Percentiles rank a stretch among this genome's conserved stretches.
Conservation (phyloP, 2,113 vertebrate species). For the Rhodinocichla rosea region DNA sequence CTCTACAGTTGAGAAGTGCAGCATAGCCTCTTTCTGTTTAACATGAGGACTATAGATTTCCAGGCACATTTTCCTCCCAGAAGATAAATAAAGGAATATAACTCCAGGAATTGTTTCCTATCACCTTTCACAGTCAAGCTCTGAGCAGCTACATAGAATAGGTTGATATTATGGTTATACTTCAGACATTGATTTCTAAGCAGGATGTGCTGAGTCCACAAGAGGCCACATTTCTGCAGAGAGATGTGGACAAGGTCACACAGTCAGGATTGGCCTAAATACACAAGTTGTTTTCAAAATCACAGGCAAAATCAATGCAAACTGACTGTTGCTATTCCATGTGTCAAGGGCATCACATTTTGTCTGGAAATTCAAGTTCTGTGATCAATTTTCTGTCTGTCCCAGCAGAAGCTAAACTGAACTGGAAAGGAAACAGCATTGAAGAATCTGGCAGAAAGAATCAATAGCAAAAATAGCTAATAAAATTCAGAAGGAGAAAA, state of each 20-base stretch:
- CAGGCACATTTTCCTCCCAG: not conserved
- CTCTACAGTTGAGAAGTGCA: not conserved
- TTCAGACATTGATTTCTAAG: not conserved
- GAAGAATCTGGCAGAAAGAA: not conserved
- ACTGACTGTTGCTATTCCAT: not conserved
- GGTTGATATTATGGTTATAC: not conserved
- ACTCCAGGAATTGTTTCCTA: not conserved
- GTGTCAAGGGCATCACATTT: not conserved
- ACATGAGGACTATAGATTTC: not conserved
- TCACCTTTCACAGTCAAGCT: not conserved
- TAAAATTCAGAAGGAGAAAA: not conserved
- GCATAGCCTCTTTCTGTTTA: not conserved
- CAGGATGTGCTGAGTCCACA: not conserved
- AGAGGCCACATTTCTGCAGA: not conserved
- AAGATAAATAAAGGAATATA: constrained; percentile 15
- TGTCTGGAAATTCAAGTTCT: not conserved
- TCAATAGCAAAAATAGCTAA: not conserved
- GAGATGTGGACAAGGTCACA: not conserved
- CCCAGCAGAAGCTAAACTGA: not conserved
- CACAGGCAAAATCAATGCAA: not conserved
- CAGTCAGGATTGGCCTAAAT: not conserved
- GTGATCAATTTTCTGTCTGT: not conserved
- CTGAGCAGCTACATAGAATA: not conserved
- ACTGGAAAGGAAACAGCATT: not conserved
- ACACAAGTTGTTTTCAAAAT: not conserved